Conservation (phyloP, 2,888 invertebrate species). For the Minunthozetes semirufus region DNA sequence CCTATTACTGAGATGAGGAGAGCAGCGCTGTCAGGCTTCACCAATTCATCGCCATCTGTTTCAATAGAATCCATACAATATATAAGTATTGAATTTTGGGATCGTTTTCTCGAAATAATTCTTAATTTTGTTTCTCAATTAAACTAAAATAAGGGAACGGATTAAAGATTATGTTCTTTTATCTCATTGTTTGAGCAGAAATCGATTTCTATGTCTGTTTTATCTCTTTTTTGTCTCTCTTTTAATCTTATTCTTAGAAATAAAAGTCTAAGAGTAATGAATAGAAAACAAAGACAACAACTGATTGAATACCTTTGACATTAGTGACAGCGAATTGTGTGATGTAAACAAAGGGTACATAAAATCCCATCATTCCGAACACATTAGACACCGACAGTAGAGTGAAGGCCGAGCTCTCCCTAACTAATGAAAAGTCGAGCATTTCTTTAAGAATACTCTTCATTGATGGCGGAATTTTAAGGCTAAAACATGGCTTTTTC, state of each 20-base stretch:
- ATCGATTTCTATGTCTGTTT: no score
- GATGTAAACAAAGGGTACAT: constrained; percentile 91
- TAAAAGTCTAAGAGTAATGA: neutral
- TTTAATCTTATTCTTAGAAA: no score
- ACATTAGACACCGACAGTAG: constrained; percentile 86
- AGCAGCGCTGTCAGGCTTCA: constrained; percentile 50
- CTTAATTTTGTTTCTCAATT: no score
- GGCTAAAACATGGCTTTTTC: neutral
- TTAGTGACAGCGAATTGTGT: constrained; percentile 69
- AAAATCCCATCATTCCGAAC: constrained; percentile 94
- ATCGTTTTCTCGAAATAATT: no score
- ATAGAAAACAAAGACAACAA: neutral
- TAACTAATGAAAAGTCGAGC: constrained; percentile 80
- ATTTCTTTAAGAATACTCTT: constrained; percentile 61
- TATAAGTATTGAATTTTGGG: neutral
- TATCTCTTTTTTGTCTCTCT: no score
- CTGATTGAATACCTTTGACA: constrained; percentile 50
- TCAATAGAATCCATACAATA: neutral
- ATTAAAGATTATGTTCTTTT: no score
- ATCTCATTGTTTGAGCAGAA: no score
- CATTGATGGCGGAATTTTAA: constrained; percentile 33
- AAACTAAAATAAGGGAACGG: no score
- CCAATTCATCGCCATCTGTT: constrained; percentile 30
- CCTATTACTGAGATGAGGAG: constrained; percentile 51
- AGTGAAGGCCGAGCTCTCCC: constrained; percentile 77